These are phyloP conservation scores for Xiphophorus couchianus DNA, from an alignment of 2,113 vertebrate species.

Conservation along the genomic window DNA sequence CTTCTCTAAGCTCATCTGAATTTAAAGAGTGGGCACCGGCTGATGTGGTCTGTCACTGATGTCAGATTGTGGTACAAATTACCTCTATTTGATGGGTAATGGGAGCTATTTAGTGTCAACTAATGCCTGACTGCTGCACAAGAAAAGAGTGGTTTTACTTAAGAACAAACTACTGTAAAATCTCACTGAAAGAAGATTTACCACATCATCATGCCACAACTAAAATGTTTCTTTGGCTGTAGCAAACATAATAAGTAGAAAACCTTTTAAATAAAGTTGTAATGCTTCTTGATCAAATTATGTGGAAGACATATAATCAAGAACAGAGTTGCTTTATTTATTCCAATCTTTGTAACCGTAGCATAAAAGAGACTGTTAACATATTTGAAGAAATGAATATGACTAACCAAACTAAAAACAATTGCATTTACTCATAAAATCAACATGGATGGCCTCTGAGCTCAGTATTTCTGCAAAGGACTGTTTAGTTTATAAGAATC, in stretches of 20 bases:
- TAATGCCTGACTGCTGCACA: slow-evolving; percentile 29
- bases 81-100: slow-evolving; percentile 74
- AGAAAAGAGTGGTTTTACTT: slow-evolving; percentile 45
- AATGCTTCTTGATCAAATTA: not conserved
- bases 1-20: slow-evolving; percentile 56
- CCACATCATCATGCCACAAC: not conserved
- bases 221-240: not conserved
- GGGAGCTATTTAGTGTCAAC: slow-evolving; percentile 66
- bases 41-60: slow-evolving; percentile 70
- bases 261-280: not conserved
- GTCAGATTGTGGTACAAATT: slow-evolving; percentile 82
- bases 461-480: slow-evolving; percentile 1
- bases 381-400: not conserved
- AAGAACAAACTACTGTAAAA: slow-evolving; percentile 13
- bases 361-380: not conserved
- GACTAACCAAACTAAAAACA: not conserved
- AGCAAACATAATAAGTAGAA: not conserved
- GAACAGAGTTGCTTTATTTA: not conserved
- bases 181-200: slow-evolving; percentile 24
- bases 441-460: not conserved
- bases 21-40: slow-evolving; percentile 56
- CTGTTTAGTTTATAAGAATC: slow-evolving; percentile 4
- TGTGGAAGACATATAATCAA: too few relatives aligned
- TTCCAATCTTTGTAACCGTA: not conserved
- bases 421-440: not conserved